These are phyloP conservation scores for Colletes collaris DNA, from an alignment of 2,888 invertebrate species.

Conservation along the genomic window DNA sequence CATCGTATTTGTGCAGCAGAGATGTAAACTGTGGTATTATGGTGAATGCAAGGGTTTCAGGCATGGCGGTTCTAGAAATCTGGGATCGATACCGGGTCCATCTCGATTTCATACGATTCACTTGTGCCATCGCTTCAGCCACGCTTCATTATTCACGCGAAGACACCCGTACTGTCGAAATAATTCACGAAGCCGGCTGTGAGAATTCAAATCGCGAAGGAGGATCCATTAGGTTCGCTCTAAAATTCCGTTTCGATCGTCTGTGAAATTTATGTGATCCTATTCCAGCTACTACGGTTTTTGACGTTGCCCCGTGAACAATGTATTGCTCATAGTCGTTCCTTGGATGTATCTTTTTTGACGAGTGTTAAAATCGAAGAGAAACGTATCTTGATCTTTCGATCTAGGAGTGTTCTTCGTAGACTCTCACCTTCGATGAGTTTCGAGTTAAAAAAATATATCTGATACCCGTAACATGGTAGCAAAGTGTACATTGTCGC, in stretches of 20 bases:
- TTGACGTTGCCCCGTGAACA: constrained; percentile 35
- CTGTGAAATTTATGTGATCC: constrained; percentile 62
- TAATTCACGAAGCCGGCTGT: constrained; percentile 61
- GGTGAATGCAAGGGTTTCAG: too few relatives aligned
- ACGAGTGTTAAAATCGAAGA: too few relatives aligned
- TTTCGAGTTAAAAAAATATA: too few relatives aligned
- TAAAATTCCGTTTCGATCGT: constrained; percentile 68
- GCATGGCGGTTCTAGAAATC: constrained; percentile 5
- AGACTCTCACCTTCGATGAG: too few relatives aligned
- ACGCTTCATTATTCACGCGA: constrained; percentile 61
- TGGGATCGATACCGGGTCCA: constrained; percentile 31
- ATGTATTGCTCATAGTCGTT: constrained; percentile 3
- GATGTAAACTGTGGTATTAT: not conserved
- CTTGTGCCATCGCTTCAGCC: constrained; percentile 31
- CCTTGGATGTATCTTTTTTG: constrained; percentile 7
- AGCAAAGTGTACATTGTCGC: too few relatives aligned
- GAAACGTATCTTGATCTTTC: too few relatives aligned
- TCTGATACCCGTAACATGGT: too few relatives aligned
- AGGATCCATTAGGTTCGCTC: constrained; percentile 69
- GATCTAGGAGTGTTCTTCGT: too few relatives aligned
- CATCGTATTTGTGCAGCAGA: not conserved
- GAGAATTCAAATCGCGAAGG: constrained; percentile 60
- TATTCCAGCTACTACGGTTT: constrained; percentile 44
- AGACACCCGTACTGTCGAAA: constrained; percentile 55
- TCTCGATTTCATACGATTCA: constrained; percentile 46